A percentile compares a stretch with the other conserved stretches of the same genome.
These are phyloP conservation scores for Calonectris borealis DNA, from an alignment of 2,113 vertebrate genomes.

Conservation along the genomic window DNA sequence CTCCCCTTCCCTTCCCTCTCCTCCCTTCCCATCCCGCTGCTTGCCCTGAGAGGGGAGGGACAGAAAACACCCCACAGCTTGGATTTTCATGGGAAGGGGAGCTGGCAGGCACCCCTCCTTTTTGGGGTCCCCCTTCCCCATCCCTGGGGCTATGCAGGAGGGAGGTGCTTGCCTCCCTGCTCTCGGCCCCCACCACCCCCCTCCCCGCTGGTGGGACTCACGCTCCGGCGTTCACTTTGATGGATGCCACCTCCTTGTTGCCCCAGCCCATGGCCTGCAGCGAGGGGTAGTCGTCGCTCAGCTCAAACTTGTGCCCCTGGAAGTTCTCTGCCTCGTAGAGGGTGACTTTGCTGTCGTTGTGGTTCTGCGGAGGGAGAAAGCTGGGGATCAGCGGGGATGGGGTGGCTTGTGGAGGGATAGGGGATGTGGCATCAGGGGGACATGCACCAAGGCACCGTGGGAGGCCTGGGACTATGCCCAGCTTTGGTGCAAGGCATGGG, in stretches of 20 bases:
- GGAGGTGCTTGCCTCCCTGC: neutral
- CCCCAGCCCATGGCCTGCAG: slow-evolving; percentile 97
- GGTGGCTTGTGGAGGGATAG: neutral
- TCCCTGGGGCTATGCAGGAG: neutral
- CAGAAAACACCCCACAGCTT: neutral
- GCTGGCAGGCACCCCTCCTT: neutral
- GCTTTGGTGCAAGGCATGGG: neutral
- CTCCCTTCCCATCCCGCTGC: neutral
- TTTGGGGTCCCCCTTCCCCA: neutral
- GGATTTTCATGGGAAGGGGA: neutral
- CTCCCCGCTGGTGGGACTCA: slow-evolving; percentile 68
- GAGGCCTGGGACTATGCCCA: neutral
- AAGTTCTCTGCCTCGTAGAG: slow-evolving; percentile 93
- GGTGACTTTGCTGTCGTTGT: slow-evolving; percentile 93
- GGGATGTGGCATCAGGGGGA: neutral
- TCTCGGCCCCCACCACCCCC: rapidly evolving
- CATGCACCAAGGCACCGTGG: neutral
- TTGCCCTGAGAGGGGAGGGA: neutral
- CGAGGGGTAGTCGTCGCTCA: slow-evolving; percentile 93
- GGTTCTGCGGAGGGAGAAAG: slow-evolving; percentile 76
- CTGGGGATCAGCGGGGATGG: neutral
- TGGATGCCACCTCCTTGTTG: slow-evolving; percentile 92
- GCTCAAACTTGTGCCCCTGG: slow-evolving; percentile 93
- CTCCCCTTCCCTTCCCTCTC: neutral
- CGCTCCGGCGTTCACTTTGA: slow-evolving; percentile 94